These are phyloP conservation scores for Probosciger aterrimus DNA, from an alignment of 2,113 vertebrate species.

Conservation along the genomic window DNA sequence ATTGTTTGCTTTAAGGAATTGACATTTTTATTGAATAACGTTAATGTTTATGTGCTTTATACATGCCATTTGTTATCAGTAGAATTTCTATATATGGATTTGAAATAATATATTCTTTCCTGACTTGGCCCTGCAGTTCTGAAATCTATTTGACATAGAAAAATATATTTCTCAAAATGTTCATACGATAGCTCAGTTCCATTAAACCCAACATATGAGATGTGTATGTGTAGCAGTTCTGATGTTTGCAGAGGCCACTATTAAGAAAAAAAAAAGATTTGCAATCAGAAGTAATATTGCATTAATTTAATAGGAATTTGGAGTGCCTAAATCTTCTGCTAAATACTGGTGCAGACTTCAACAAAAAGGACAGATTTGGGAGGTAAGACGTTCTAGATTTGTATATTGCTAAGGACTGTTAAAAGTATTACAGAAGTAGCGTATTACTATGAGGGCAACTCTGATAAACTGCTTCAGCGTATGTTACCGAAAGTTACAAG, in stretches of 20 bases:
- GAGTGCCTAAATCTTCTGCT: slow-evolving; percentile 98
- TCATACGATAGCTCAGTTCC: neutral
- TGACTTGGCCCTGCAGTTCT: neutral
- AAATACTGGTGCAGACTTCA: slow-evolving; percentile 96
- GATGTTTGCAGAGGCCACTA: neutral
- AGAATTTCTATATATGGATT: neutral
- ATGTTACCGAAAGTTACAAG: neutral
- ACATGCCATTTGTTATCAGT: neutral
- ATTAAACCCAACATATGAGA: neutral
- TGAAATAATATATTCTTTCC: neutral
- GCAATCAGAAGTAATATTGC: neutral
- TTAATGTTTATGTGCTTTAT: neutral
- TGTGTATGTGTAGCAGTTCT: neutral
- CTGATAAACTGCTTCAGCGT: neutral
- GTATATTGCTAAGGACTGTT: neutral
- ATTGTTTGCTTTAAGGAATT: neutral
- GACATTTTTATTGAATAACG: neutral
- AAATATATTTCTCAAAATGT: neutral
- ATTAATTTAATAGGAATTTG: slow-evolving; percentile 84
- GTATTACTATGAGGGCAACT: neutral
- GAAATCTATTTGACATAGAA: neutral
- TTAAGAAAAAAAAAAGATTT: neutral
- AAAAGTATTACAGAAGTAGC: neutral
- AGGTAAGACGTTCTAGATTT: slow-evolving; percentile 77
- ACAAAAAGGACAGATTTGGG: slow-evolving; percentile 96